These are phyloP conservation scores for Saturnia pavonia DNA, from an alignment of 2,888 invertebrate species.

Conservation along the genomic window DNA sequence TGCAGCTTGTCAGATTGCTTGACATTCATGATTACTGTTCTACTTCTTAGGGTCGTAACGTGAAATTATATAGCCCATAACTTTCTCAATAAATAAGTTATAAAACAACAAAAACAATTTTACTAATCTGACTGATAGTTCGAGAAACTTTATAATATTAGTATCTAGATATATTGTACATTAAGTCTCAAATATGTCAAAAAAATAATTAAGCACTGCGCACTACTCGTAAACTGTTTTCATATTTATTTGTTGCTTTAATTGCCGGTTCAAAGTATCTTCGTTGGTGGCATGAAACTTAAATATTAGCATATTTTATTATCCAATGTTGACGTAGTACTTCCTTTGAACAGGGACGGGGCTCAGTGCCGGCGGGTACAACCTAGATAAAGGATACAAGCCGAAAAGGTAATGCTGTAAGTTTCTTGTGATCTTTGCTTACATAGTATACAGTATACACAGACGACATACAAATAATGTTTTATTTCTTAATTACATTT, in stretches of 20 bases:
- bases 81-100: not conserved
- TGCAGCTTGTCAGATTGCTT: not conserved
- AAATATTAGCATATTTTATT: constrained; percentile 74
- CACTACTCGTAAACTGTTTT: constrained; percentile 5
- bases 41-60: not conserved
- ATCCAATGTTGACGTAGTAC: constrained; percentile 57
- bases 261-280: constrained; percentile 49
- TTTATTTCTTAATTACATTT: constrained; percentile 3
- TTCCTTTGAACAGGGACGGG: constrained; percentile 59
- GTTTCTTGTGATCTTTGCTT: constrained; percentile 42
- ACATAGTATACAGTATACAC: constrained; percentile 35
- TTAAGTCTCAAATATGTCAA: not conserved
- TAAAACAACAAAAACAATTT: not conserved
- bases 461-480: constrained; percentile 19
- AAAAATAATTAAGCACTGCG: not conserved
- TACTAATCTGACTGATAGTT: not conserved
- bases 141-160: too few species aligned
- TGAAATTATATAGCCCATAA: not conserved
- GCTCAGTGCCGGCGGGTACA: constrained; percentile 51
- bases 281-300: constrained; percentile 59
- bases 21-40: not conserved
- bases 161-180: too few species aligned
- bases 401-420: constrained; percentile 32
- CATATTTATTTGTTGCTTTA: constrained; percentile 33
- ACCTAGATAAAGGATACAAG: constrained; percentile 51